A percentile compares a stretch with the other conserved stretches of the same genome.
phyloP scores from a whole-genome alignment of 2,113 vertebrate genomes.

The Scortum barcoo region DNA sequence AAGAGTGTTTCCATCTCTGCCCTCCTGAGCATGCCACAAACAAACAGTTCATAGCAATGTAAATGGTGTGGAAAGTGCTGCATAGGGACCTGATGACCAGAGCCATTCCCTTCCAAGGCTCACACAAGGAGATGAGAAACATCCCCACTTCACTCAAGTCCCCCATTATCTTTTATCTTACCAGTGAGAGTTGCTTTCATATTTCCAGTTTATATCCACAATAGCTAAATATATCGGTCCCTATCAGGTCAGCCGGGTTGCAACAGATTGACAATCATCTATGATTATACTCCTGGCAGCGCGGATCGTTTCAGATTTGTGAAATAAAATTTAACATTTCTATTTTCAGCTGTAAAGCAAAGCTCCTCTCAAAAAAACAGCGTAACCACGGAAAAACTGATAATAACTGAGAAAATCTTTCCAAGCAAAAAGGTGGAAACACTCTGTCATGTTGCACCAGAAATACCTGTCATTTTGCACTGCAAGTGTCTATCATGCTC shows the following conservation, averaged over 20 bases:
- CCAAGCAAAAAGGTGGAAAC: slow-evolving; percentile 65
- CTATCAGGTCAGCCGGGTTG: slow-evolving; percentile 66
- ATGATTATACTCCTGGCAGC: slow-evolving; percentile 61
- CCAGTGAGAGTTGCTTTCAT: slow-evolving; percentile 70
- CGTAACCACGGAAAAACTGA: slow-evolving; percentile 58
- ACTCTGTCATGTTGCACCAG: slow-evolving; percentile 68
- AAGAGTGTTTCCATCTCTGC: slow-evolving; percentile 73
- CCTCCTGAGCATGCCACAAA: slow-evolving; percentile 74
- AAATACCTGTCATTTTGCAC: slow-evolving; percentile 75
- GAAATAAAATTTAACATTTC: slow-evolving; percentile 69
- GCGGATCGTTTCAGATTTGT: slow-evolving; percentile 57
- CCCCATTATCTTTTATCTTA: slow-evolving; percentile 78
- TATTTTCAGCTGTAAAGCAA: slow-evolving; percentile 73
- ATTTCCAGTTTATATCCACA: slow-evolving; percentile 71
- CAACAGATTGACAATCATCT: slow-evolving; percentile 73
- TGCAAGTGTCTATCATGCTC: slow-evolving; percentile 68
- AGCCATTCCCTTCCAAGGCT: slow-evolving; percentile 63
- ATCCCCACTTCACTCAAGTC: slow-evolving; percentile 68
- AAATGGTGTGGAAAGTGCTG: slow-evolving; percentile 82
- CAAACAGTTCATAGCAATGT: slow-evolving; percentile 82
- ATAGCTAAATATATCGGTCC: slow-evolving; percentile 77
- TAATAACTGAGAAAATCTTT: slow-evolving; percentile 65
- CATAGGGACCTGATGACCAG: slow-evolving; percentile 78
- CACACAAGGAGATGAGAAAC: slow-evolving; percentile 74
- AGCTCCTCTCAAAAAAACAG: slow-evolving; percentile 54